Evolutionary conservation across 92 coral and sea anemone genomes (phyloP).

Genomic region (Actinostola sp.): DNA sequence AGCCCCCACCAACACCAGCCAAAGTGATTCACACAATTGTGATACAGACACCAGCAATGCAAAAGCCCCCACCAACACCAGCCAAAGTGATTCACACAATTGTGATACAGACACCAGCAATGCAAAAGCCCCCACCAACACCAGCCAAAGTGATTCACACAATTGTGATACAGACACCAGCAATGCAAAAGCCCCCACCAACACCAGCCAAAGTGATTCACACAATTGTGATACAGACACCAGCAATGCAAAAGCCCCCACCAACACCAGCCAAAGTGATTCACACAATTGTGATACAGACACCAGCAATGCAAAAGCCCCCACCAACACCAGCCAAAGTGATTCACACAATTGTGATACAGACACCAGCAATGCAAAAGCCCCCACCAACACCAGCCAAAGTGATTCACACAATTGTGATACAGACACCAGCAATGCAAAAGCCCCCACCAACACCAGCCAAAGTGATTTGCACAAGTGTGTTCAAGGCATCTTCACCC

Average conservation of each 20-base stretch:
- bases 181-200: background rate
- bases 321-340: background rate
- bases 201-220: background rate
- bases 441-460: background rate
- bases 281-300: too few species aligned
- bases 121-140: background rate
- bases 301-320: background rate
- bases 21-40: too few species aligned
- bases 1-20: background rate
- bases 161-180: too few species aligned
- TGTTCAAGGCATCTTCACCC: constrained; percentile 1
- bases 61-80: background rate
- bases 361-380: background rate
- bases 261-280: too few species aligned
- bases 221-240: background rate
- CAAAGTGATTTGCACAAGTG: background rate
- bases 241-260: background rate
- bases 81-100: background rate
- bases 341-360: background rate
- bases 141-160: too few species aligned
- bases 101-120: background rate
- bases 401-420: background rate
- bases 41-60: background rate
- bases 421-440: background rate
- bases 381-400: background rate